A percentile compares a stretch with the other conserved stretches of the same genome.
These are phyloP conservation scores for Dendrolimus houi DNA, from an alignment of 2,888 invertebrate species.

Conservation along the genomic window DNA sequence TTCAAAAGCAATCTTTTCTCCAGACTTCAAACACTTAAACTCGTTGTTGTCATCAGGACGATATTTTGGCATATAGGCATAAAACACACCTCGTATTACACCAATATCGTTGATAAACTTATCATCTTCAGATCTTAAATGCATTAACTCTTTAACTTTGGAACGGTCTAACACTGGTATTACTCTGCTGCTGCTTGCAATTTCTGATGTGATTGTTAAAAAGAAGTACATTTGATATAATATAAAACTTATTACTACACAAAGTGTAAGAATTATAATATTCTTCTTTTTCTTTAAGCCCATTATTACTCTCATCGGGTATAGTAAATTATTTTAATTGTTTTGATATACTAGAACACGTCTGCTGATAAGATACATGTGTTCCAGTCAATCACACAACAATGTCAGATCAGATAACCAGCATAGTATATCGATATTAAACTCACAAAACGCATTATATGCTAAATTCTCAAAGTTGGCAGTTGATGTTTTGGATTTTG, in stretches of 20 bases:
- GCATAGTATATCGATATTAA: too few relatives aligned
- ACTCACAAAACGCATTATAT: too few relatives aligned
- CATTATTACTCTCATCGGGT: conserved; percentile 18
- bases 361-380: too few relatives aligned
- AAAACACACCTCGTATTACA: conserved; percentile 54
- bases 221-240: conserved; percentile 66
- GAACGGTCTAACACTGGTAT: conserved; percentile 39
- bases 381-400: too few relatives aligned
- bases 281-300: conserved; percentile 60
- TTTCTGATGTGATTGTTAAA: conserved; percentile 46
- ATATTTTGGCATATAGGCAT: conserved; percentile 46
- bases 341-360: too few relatives aligned
- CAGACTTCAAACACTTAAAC: conserved; percentile 59
- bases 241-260: conserved; percentile 49
- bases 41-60: conserved; percentile 46
- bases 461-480: too few relatives aligned
- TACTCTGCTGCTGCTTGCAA: conserved; percentile 28
- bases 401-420: too few relatives aligned
- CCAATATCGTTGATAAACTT: conserved; percentile 56
- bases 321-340: not conserved
- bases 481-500: too few relatives aligned
- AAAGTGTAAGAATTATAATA: conserved; percentile 44
- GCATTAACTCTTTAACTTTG: conserved; percentile 29
- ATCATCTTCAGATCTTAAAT: conserved; percentile 50
- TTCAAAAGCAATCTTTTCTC: conserved; percentile 48